These are phyloP conservation scores for Musca vetustissima DNA, from an alignment of 1,140 invertebrate genomes.

Conservation along the genomic window DNA sequence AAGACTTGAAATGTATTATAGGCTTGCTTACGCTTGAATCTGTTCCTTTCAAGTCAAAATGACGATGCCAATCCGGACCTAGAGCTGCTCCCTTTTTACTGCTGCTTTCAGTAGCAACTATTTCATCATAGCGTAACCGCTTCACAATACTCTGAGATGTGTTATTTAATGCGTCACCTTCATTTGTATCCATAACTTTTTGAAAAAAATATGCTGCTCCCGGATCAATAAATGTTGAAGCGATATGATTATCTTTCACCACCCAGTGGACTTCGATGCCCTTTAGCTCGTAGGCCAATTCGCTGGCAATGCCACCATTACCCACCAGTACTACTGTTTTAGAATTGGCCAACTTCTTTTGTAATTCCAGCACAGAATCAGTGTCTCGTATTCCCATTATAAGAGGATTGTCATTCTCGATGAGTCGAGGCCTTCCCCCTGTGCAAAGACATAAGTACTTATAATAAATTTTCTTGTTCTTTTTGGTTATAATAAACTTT, in stretches of 20 bases:
- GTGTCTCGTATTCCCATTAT: slow-evolving; percentile 92
- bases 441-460: slow-evolving; percentile 87
- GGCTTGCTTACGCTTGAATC: slow-evolving; percentile 55
- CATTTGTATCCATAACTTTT: slow-evolving; percentile 42
- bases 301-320: slow-evolving; percentile 97
- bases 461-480: slow-evolving; percentile 68
- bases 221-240: slow-evolving; percentile 90
- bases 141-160: slow-evolving; percentile 57
- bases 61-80: slow-evolving; percentile 91
- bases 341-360: slow-evolving; percentile 67
- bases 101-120: slow-evolving; percentile 46
- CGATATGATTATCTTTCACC: slow-evolving; percentile 90
- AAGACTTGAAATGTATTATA: slow-evolving; percentile 70
- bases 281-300: slow-evolving; percentile 86
- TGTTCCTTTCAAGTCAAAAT: slow-evolving; percentile 66
- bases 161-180: background rate
- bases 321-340: slow-evolving; percentile 82
- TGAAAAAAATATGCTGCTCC: slow-evolving; percentile 95
- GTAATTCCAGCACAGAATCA: slow-evolving; percentile 86
- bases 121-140: slow-evolving; percentile 69
- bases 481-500: slow-evolving; percentile 57
- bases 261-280: slow-evolving; percentile 89
- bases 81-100: slow-evolving; percentile 75
- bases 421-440: slow-evolving; percentile 82
- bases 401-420: slow-evolving; percentile 62